Percentiles rank a stretch among this genome's conserved stretches.
Evolutionary conservation across 1,140 invertebrate genomes (phyloP).

Genomic region (Cecropterus lyciades): DNA sequence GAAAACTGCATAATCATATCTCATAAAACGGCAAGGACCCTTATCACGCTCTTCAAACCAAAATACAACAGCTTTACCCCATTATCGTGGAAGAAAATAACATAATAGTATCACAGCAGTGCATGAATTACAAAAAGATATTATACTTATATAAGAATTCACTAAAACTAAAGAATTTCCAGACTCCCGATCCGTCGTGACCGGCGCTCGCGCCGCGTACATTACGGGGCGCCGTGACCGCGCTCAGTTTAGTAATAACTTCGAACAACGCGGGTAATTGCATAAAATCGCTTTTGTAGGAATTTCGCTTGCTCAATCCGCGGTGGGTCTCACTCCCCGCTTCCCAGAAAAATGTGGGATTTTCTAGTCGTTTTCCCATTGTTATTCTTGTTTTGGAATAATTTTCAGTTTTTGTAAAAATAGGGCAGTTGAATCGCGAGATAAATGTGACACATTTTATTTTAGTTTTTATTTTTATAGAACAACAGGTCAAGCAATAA

Average conservation of each 20-base stretch:
- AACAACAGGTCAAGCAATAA: too few relatives aligned
- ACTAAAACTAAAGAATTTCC: conserved; percentile 2
- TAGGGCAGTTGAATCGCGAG: background rate
- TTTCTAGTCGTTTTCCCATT: conserved; percentile 31
- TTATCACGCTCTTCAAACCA: too few relatives aligned
- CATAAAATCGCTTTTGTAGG: conserved; percentile 76
- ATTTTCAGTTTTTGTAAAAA: background rate
- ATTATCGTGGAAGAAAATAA: too few relatives aligned
- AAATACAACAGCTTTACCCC: too few relatives aligned
- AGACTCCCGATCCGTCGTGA: conserved; percentile 50
- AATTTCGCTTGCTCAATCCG: conserved; percentile 72
- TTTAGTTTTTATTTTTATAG: too few relatives aligned
- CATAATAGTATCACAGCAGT: too few relatives aligned
- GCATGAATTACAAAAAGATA: background rate
- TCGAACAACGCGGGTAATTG: conserved; percentile 70
- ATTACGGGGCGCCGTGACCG: conserved; percentile 65
- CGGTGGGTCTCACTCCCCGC: conserved; percentile 57
- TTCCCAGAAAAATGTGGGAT: conserved; percentile 58
- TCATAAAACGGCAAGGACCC: too few relatives aligned
- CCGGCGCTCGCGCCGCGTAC: conserved; percentile 52
- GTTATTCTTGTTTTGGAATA: background rate
- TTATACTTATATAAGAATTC: background rate
- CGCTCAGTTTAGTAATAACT: conserved; percentile 71
- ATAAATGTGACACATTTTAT: too few relatives aligned
- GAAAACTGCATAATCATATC: too few relatives aligned